A percentile compares a stretch with the other conserved stretches of the same genome.
These are phyloP conservation scores for Chaetodon trifasciatus DNA, from an alignment of 2,797 vertebrate genomes.

Conservation along the genomic window DNA sequence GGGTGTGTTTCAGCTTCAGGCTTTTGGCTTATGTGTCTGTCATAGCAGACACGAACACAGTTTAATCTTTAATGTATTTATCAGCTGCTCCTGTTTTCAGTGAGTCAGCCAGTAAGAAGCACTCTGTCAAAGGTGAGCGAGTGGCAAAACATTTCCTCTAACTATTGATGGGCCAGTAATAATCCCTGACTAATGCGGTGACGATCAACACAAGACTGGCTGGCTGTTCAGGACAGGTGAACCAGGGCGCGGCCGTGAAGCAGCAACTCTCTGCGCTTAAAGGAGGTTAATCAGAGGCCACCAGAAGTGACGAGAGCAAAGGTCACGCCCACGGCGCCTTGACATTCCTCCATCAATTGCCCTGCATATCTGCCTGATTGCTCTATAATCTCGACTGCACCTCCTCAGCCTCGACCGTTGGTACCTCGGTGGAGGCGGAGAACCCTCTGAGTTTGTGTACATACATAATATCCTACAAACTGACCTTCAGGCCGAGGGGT, in stretches of 20 bases:
- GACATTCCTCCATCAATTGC: conserved; percentile 22
- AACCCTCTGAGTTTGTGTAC: conserved; percentile 26
- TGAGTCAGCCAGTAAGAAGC: background rate
- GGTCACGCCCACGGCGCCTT: conserved; percentile 24
- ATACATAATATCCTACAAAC: conserved; percentile 54
- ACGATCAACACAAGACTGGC: background rate
- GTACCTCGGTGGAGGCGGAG: background rate
- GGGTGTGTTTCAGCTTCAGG: too few relatives aligned
- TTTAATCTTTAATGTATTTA: background rate
- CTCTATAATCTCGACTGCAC: background rate
- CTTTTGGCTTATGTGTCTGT: too few relatives aligned
- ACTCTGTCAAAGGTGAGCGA: background rate
- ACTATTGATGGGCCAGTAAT: background rate
- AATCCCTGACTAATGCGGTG: background rate
- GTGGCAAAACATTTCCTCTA: background rate
- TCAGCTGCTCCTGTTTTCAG: background rate
- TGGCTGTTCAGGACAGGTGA: background rate
- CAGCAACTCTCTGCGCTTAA: conserved; percentile 1
- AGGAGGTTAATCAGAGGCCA: conserved; percentile 43
- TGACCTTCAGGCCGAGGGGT: conserved; percentile 62
- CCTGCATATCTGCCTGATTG: background rate
- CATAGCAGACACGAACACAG: too few relatives aligned
- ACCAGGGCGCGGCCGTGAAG: background rate
- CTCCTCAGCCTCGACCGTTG: conserved; percentile 15
- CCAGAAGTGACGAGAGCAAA: conserved; percentile 34